Evolutionary conservation across 2,797 vertebrate species (phyloP).

Genomic region (Sebastes vulpes): DNA sequence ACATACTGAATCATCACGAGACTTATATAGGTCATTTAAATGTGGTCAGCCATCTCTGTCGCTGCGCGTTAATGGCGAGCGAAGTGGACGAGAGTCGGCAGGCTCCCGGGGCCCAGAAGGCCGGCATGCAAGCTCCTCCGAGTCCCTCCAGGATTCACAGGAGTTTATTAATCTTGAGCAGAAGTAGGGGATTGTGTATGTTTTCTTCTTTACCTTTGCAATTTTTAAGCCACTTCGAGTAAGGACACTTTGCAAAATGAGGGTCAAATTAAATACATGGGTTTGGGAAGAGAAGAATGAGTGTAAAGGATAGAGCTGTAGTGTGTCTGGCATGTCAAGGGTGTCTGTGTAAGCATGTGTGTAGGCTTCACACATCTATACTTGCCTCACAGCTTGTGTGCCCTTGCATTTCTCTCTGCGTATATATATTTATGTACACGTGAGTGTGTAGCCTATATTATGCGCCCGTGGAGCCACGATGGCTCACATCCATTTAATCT

Average conservation of each 20-base stretch:
- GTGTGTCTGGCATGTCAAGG: neutral
- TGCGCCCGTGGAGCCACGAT: constrained; percentile 18
- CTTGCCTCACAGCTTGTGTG: neutral
- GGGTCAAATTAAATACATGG: constrained; percentile 12
- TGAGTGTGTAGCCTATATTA: neutral
- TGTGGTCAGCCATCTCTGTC: constrained; percentile 20
- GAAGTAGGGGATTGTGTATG: neutral
- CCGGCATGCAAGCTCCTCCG: constrained; percentile 47
- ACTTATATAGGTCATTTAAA: constrained; percentile 71
- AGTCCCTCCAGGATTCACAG: neutral
- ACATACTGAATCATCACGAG: constrained; percentile 57
- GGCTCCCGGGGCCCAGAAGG: constrained; percentile 35
- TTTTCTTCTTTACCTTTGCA: neutral
- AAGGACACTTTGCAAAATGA: neutral
- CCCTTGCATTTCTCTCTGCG: neutral
- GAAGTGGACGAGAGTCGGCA: constrained; percentile 41
- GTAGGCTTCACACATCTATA: constrained; percentile 23
- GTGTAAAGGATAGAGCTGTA: neutral
- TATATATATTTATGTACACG: constrained; percentile 1
- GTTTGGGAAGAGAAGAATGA: neutral
- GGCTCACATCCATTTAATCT: constrained; percentile 55
- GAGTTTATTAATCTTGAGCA: constrained; percentile 16
- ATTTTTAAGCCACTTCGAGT: neutral
- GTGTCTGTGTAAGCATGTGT: constrained; percentile 17
- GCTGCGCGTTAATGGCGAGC: neutral